phyloP scores from a whole-genome alignment of 2,888 invertebrate genomes.

The Morpho deidamia region DNA sequence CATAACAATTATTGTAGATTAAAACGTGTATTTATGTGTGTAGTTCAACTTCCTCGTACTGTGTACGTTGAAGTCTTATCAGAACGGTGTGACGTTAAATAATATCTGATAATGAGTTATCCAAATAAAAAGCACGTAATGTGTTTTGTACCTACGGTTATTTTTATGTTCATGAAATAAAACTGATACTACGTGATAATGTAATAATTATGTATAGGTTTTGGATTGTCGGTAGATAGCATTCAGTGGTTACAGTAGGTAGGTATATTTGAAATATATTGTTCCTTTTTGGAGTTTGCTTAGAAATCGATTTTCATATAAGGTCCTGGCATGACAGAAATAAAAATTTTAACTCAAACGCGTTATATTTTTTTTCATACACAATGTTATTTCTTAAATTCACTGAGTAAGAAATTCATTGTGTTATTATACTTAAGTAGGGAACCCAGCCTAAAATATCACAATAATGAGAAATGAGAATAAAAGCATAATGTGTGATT shows the following conservation, averaged over 20 bases:
- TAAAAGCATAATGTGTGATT: too few species aligned
- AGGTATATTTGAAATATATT: too few species aligned
- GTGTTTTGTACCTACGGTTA: constrained; percentile 23
- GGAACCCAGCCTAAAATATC: too few species aligned
- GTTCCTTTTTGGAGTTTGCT: too few species aligned
- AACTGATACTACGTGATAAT: constrained; percentile 22
- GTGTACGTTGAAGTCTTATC: constrained; percentile 51
- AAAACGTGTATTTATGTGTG: constrained; percentile 41
- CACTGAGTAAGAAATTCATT: too few species aligned
- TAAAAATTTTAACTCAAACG: too few species aligned
- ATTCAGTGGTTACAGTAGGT: background rate
- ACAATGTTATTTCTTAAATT: too few species aligned
- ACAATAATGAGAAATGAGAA: too few species aligned
- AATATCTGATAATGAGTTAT: constrained; percentile 44
- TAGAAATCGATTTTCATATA: too few species aligned
- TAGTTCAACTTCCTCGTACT: constrained; percentile 39
- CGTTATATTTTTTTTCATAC: too few species aligned
- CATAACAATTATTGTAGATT: constrained; percentile 29
- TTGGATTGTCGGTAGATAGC: background rate
- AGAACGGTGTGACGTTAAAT: constrained; percentile 48
- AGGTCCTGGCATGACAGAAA: too few species aligned
- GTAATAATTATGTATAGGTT: background rate
- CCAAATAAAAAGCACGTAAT: constrained; percentile 40
- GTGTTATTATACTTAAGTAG: too few species aligned
- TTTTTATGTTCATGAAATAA: constrained; percentile 16